Evolutionary conservation across 2,888 invertebrate genomes (phyloP), one percentile per base, ranked within the genome.

Genomic region (Nudaria mundana): DNA sequence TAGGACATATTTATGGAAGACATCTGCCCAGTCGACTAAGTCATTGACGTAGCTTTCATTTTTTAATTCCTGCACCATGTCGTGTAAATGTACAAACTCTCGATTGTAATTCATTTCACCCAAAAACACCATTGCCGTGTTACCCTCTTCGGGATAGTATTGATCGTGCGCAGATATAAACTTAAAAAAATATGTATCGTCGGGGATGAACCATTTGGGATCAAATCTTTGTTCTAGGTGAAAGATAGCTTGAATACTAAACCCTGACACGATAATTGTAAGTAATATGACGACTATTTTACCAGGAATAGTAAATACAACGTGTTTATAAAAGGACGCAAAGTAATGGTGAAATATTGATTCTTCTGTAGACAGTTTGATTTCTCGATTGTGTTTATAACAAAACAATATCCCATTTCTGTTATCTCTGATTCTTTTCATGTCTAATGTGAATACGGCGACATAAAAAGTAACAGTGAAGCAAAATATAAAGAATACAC

Each of bases 401-500:
- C 94, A 95, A 38, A 93, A 92, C 1, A 94, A 15, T 29, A 93
- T 61, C 2, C 93, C 92, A 67, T 94, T 94, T 58, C 93, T 82
- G 45, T 91, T 91, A 1, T 71, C 73, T 52, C 91, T 90, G 11
- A 94, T 85, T 65, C 94, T 86, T 62, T 71, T 84, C 40, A 94
- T 90, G 63, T 96, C 96, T 48, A 95, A 71, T 0, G 93, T 91
- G 60, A 96, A 92, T 49, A 93, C 92, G 1, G 94, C 94, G 8
- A 94, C 91, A 76, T 95, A 96, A 74, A 95, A 94, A n/a, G 95
- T 95, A 4, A 94, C 91, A 56, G 94, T 94, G 63, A 92, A 93
- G 38, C 94, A 78, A 71, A 93, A 95, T 13, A 94, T 94, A 60
- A 94, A 92, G 41, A 94, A 88, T 1, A 96, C 94, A 12, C 95